Percentiles rank a stretch among this genome's conserved stretches.
phyloP scores from a whole-genome alignment of 1,140 invertebrate genomes.

The Euborellia annulipes region DNA sequence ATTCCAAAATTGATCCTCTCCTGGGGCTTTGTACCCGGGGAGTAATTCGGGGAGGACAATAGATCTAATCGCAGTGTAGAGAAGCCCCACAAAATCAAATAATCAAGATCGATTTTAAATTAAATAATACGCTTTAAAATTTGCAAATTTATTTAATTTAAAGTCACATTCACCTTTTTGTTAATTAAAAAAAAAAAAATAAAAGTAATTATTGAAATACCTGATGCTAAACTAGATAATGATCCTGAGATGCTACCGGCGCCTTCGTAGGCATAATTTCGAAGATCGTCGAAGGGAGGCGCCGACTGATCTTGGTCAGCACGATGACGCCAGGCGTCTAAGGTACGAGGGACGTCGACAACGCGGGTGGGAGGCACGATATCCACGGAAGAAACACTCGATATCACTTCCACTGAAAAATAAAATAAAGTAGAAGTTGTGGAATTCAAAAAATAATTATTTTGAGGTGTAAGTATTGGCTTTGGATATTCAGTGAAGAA shows the following conservation, averaged over 20 bases:
- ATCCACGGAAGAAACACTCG: background rate
- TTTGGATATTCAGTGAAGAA: no score
- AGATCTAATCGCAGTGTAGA: no score
- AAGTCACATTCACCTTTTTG: background rate
- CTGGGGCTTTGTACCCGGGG: no score
- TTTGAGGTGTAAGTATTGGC: no score
- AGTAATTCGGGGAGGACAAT: no score
- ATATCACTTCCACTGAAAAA: background rate
- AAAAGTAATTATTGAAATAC: constrained; percentile 13
- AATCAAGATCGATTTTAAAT: background rate
- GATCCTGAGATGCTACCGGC: constrained; percentile 44
- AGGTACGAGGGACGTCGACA: constrained; percentile 15
- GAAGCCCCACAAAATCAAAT: no score
- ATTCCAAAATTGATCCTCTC: no score
- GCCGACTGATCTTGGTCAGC: constrained; percentile 42
- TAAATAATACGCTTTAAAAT: no score
- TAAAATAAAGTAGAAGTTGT: background rate
- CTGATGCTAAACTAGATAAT: constrained; percentile 41
- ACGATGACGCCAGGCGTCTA: constrained; percentile 39
- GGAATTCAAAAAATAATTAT: background rate
- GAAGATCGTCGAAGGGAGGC: constrained; percentile 45
- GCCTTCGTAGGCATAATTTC: constrained; percentile 51
- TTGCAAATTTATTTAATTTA: background rate
- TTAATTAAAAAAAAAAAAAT: background rate
- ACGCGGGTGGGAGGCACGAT: background rate